Base-by-base conservation (phyloP, 53 echinoderm and acorn worm genomes). In the Pentamera pediparva region DNA sequence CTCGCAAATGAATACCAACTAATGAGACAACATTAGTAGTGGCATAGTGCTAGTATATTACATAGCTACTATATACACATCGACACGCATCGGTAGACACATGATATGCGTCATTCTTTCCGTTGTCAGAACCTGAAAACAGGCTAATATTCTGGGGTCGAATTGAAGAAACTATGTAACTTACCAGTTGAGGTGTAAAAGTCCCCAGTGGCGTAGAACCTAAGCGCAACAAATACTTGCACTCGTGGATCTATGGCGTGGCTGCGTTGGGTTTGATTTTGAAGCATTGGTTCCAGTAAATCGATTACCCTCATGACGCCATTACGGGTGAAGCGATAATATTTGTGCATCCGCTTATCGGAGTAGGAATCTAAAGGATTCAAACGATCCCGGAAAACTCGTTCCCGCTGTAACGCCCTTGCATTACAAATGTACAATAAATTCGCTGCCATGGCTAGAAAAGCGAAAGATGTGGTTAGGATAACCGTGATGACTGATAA, bases 331-430 rank as follows among this genome's bases (percentile, higher is more conserved):
- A 62, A 62, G 5, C 22, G 5, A 62, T 62, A 62, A 28, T 62
- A 62, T 34, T 62, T 62, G 32, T 62, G 62, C 62, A 62, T 62
- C 32, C 62, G 26, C 62, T 24, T 62, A 7, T 28, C 62, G 6
- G 62, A 62, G 32, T 62, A 32, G 22, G 62, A 28, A 18, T 62
- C 62, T 32, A 62, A 62, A 12, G 62, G 62, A 32, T 62, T 62
- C 22, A 9, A 7, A 29, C 62, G 26, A 32, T 62, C 62, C 32
- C 62, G 26, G 62, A 62, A 62, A 5, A 62, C 6, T 27, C 62
- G 22, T 28, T 62, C 62, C 17, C 62, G 5, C 9, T 28, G 62
- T 6, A 62, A 32, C 17, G 62, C 62, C 17, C 62, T 24, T 8
- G 26, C 28, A 12, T 41, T 41, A 41, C 15, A 10, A 41, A 41